These are phyloP conservation scores for Drosophila meridiana DNA, from an alignment of 2,888 invertebrate genomes.

Conservation along the genomic window DNA sequence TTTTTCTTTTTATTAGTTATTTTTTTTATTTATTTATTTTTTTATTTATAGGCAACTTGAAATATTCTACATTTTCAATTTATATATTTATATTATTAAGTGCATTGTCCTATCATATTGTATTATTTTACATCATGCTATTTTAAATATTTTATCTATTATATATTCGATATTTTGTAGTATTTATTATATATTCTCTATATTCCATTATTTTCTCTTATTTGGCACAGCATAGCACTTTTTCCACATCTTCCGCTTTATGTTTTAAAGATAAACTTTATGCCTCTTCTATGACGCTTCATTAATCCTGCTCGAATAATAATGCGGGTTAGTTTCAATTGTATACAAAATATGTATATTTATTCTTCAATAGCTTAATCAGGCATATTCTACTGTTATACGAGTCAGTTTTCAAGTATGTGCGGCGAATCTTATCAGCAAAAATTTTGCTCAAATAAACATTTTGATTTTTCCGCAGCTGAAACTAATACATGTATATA, in stretches of 20 bases:
- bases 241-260: background rate
- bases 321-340: background rate
- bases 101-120: no score
- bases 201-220: no score
- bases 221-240: no score
- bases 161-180: no score
- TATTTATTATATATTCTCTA: no score
- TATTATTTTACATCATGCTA: no score
- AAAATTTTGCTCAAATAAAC: conserved; percentile 22
- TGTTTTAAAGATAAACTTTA: background rate
- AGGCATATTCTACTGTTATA: background rate
- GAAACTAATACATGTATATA: conserved; percentile 22
- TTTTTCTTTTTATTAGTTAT: no score
- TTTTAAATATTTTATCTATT: background rate
- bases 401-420: background rate
- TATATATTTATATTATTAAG: no score
- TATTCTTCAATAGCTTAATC: conserved; percentile 2
- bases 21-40: no score
- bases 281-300: background rate
- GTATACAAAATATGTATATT: background rate
- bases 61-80: no score
- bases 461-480: conserved; percentile 25
- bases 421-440: conserved; percentile 41
- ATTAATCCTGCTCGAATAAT: background rate
- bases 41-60: no score